These are phyloP conservation scores for Oikopleura albicans DNA, from an alignment of 23 tunicate species.

Conservation along the genomic window DNA sequence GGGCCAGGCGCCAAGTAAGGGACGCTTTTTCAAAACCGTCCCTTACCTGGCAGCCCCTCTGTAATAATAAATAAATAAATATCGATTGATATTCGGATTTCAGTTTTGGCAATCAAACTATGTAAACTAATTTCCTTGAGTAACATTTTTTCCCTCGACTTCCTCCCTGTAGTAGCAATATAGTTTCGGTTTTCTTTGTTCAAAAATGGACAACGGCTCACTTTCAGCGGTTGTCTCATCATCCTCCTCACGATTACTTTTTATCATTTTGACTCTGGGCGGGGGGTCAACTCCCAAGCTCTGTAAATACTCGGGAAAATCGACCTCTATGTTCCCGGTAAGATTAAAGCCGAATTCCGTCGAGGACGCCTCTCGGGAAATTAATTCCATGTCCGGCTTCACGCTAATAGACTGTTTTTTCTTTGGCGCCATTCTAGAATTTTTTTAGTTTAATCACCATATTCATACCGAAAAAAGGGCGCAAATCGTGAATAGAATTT, in stretches of 20 bases:
- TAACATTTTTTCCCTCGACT: too few species aligned
- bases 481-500: not conserved
- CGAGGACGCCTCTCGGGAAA: not conserved
- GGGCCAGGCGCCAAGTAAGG: too few species aligned
- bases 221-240: too few species aligned
- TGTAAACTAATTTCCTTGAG: too few species aligned
- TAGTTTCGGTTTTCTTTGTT: too few species aligned
- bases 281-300: not conserved
- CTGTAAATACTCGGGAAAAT: not conserved
- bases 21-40: too few species aligned
- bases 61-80: too few species aligned
- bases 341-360: not conserved
- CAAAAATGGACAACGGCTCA: too few species aligned
- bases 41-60: too few species aligned
- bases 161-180: too few species aligned
- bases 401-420: not conserved
- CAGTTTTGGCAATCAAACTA: too few species aligned
- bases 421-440: not conserved
- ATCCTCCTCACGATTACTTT: not conserved
- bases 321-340: not conserved
- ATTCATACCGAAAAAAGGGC: not conserved
- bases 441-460: not conserved
- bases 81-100: too few species aligned
- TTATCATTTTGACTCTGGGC: not conserved
- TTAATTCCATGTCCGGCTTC: not conserved